Base-by-base conservation (phyloP, 2,113 vertebrate species). In the Ammodytes dubius region DNA sequence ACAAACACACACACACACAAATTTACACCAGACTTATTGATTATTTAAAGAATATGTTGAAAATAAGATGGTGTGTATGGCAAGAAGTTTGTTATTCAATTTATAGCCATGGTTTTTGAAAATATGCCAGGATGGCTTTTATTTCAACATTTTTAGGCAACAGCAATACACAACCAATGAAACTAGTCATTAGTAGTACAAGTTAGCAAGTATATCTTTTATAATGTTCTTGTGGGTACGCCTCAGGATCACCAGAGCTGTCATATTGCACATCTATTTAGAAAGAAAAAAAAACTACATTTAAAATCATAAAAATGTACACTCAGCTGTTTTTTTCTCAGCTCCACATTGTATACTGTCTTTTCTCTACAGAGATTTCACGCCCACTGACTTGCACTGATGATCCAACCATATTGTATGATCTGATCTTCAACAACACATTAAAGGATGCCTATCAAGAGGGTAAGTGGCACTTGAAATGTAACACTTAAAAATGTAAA, bases 331-430 rank as follows among this genome's bases (percentile, higher is more conserved):
- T 50, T 54, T 66, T 13, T 45, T 3, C 17, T 46, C 5, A 56
- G 9, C 9, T 64, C 4, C 15, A 17, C 11, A 17, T 8, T 59
- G 2, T 65, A 63, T 3, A 42, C 1, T 76, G 27, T 66, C 82
- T 90, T 82, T 42, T 89, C 67, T 87, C 81, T 37, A 0, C 70
- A 86, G 92, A 82, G 9, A 69, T 40, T 65, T 15, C 63, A 17
- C 54, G 7, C 11, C 59, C 82, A 14, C 89, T 96, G 43, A 94
- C 92, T 43, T 92, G 94, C 90, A 17, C 87, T 47, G 96, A 98
- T 72, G 95, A 96, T 91, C 91, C 93, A 8, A 70, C 93, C 35
- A 68, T 93, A 45, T 91, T 98, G 35, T 96, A 96, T 74, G 92
- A 95, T 8, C 37, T 97, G 40, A 94, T 99, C 93, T 88, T 88